Evolutionary conservation across 2,113 vertebrate species (phyloP).

Genomic region (Trichomycterus rosablanca): DNA sequence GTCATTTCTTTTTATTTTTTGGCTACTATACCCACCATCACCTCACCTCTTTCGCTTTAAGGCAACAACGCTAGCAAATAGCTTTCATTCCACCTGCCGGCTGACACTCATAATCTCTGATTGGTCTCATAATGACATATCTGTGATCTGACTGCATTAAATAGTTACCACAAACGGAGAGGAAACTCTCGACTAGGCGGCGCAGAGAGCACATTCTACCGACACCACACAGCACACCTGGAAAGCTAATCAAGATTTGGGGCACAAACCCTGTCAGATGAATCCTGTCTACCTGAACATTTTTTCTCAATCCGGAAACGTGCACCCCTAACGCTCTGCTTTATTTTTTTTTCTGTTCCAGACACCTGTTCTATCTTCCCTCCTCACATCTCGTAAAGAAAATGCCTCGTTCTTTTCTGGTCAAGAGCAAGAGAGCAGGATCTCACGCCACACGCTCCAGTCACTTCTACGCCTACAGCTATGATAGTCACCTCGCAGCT

Average conservation of each 20-base stretch:
- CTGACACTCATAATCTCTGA: too few species aligned
- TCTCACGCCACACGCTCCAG: conserved; percentile 19
- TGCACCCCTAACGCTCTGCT: neutral
- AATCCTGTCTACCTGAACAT: neutral
- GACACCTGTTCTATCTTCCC: neutral
- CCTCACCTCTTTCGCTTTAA: too few species aligned
- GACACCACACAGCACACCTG: conserved; percentile 8
- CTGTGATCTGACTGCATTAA: too few species aligned
- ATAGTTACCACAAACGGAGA: neutral
- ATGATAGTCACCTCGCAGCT: neutral
- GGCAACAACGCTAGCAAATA: too few species aligned
- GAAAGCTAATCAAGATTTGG: conserved; percentile 25
- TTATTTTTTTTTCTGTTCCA: conserved; percentile 6
- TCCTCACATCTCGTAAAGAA: neutral
- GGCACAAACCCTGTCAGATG: neutral
- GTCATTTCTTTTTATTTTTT: too few species aligned
- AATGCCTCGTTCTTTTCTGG: conserved; percentile 72
- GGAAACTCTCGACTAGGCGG: neutral
- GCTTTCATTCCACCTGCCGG: too few species aligned
- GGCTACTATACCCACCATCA: too few species aligned
- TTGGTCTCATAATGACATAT: neutral
- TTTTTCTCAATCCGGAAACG: neutral
- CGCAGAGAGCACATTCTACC: conserved; percentile 16
- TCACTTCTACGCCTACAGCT: neutral
- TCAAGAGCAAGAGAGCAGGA: conserved; percentile 59